Base-by-base conservation (phyloP, 1,140 invertebrate genomes). In the Drosophila pseudoobscura region DNA sequence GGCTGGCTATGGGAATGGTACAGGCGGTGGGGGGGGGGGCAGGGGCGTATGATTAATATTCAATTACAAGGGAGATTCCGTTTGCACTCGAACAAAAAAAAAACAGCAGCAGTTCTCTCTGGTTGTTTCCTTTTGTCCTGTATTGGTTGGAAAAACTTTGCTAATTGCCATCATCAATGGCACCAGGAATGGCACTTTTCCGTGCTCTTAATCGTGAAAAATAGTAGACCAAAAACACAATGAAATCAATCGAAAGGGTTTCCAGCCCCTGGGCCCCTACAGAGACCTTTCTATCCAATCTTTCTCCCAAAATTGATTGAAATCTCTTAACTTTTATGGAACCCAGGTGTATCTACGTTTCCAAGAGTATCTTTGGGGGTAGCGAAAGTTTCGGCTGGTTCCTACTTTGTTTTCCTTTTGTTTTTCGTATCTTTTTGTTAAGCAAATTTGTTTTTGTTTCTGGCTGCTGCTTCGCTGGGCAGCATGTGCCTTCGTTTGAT, bases 11-110 rank as follows among this genome's bases (percentile, higher is more conserved):
- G 65, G 56, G 71, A 54, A 50, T 77, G 35, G 11, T 39, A 39
- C 0, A 13, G 11, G 35, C 11, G 11, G 13, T 13, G 15, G 15
- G 15, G 15, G 15, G 13, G 64, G 68, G 64, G 68, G 24, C 5
- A 0, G 24, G 64, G 80, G 82, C 78, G 75, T 75, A 87, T 87
- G 83, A 87, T 87, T 87, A 87, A 87, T 87, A 87, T 87, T 87
- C 83, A 87, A 87, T 87, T 87, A 88, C 71, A 76, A 73, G 62
- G 64, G 66, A 68, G 61, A 75, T 75, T 63, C 45, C 47, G 45
- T 39, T 51, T 29, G 47, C 24, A 26, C n/a, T 44, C 13, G 29
- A 22, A 17, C 15, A 17, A 11, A 66, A 53, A 52, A 71, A 74
- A 0, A 24, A 4, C n/a, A 54, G 76, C 71, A 75, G 45, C 43